Evolutionary conservation across 2,113 vertebrate species (phyloP), one percentile per base, ranked within the genome.

Genomic region (Syrmaticus mikado): DNA sequence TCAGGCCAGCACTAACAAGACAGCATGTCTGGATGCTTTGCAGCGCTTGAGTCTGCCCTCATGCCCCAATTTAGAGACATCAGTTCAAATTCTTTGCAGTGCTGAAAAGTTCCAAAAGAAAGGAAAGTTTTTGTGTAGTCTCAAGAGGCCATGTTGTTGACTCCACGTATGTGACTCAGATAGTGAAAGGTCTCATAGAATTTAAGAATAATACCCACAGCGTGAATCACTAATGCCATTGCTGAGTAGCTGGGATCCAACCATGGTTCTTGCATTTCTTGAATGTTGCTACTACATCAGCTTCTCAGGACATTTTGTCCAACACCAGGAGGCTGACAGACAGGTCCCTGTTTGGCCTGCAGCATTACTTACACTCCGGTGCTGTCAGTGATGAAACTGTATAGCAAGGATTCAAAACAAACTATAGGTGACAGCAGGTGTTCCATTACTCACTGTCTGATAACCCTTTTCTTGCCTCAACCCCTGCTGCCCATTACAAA

Each of bases 361-460:
- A 71, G 74, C 64, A 81, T 97, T 95, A 87, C 85, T 95, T 91
- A 94, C 66, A 50, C 85, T 76, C 87, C 82, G 85, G 61, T 91
- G 78, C 92, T 92, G 91, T 96, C 71, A 82, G 60, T 94, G 96
- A 72, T 96, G 96, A 96, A 97, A 97, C 83, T 84, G 79, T 95
- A 95, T 93, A 95, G 96, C 89, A 36, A 19, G 85, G 80, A 77
- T 91, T 95, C 76, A 75, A 8, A 80, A 74, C 16, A n/a, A 86
- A 73, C 95, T 83, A n/a, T 95, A 95, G 93, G 94, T 93, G 95
- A 96, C 87, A 94, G 92, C 93, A 95, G 94, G 86, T 87, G 84
- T 96, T 92, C 86, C 46, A 83, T 96, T 96, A 92, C 80, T 97
- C 90, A 95, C 94, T 95, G 82, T 95, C 96, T 96, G 91, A 85